phyloP scores from a whole-genome alignment of 2,888 invertebrate species.

The Anticlea derivata region DNA sequence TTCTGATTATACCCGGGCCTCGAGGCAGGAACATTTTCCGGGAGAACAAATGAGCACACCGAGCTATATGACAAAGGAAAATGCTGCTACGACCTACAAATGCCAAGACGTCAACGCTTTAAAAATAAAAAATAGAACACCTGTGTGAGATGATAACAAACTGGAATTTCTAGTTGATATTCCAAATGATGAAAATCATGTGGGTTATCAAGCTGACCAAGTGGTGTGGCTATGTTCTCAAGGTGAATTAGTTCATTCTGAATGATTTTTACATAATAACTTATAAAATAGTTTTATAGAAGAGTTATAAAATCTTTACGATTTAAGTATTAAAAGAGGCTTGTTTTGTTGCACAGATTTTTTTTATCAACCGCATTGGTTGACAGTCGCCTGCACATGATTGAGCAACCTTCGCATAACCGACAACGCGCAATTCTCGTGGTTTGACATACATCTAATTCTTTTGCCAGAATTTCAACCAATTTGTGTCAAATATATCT shows the following conservation, averaged over 20 bases:
- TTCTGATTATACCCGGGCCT: no score
- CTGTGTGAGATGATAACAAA: constrained; percentile 10
- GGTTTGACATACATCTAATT: constrained; percentile 7
- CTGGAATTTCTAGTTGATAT: constrained; percentile 23
- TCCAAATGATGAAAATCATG: constrained; percentile 21
- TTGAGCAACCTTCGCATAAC: not conserved
- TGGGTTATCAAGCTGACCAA: constrained; percentile 14
- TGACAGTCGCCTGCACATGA: not conserved
- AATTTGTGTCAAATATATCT: constrained; percentile 15
- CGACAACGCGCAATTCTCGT: constrained; percentile 1
- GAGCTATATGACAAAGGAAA: constrained; percentile 6
- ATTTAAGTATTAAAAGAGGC: no score
- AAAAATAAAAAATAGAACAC: constrained; percentile 9
- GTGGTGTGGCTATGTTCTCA: constrained; percentile 37
- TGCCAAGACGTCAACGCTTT: constrained; percentile 10
- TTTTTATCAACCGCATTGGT: no score
- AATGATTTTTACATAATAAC: constrained; percentile 27
- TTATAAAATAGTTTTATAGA: no score
- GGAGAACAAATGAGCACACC: not conserved
- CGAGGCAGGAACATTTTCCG: not conserved
- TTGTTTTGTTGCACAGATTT: no score
- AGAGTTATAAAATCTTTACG: no score
- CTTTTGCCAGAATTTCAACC: constrained; percentile 7
- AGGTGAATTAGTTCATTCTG: constrained; percentile 49
- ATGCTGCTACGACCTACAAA: not conserved